Evolutionary conservation across 2,797 vertebrate species (phyloP).

Genomic region (Thamnophis elegans): DNA sequence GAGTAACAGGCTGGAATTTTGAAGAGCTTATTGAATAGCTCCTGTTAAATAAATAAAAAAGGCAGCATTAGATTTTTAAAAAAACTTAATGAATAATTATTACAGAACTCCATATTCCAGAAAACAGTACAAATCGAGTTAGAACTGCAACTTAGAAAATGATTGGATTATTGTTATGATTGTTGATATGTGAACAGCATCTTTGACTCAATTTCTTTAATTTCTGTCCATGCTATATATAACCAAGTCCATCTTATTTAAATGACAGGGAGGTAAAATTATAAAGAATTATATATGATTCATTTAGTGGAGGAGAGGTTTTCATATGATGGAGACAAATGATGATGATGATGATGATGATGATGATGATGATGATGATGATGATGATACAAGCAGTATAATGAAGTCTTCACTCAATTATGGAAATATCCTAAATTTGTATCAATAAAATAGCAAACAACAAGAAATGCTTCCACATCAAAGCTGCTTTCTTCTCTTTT

Average conservation of each 20-base stretch:
- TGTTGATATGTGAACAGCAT: not conserved
- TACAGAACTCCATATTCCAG: not conserved
- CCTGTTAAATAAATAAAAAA: not conserved
- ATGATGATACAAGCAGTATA: not conserved
- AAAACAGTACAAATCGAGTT: not conserved
- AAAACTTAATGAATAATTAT: not conserved
- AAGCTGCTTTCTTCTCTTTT: no score
- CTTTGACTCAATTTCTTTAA: not conserved
- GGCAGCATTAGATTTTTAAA: not conserved
- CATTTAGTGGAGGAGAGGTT: not conserved
- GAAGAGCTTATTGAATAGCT: not conserved
- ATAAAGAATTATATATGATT: not conserved
- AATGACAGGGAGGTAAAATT: not conserved
- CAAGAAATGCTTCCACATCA: not conserved
- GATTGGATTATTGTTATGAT: not conserved
- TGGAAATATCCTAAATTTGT: not conserved
- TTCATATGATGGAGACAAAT: not conserved
- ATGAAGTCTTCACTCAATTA: not conserved
- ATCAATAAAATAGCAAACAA: not conserved
- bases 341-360: not conserved
- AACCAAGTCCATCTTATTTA: not conserved
- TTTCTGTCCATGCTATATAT: not conserved
- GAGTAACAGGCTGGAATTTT: not conserved
- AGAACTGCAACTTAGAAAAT: not conserved
- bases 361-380: no score